Evolutionary conservation across 2,113 vertebrate species (phyloP).

Genomic region (Macaca nemestrina): DNA sequence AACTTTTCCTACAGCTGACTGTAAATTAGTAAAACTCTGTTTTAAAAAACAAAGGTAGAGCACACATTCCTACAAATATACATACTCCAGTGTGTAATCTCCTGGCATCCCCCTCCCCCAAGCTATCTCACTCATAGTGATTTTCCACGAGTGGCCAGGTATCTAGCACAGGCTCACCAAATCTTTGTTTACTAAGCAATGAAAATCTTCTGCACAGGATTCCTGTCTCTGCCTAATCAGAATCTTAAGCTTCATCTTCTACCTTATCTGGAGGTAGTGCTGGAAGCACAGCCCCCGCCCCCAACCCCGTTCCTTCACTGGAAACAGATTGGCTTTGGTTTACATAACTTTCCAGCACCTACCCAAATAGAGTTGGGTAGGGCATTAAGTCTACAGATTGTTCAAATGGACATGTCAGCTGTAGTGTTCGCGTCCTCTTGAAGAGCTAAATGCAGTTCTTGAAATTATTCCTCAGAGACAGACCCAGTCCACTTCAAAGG

Average conservation of each 20-base stretch:
- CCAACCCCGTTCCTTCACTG: neutral
- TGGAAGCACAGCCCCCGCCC: neutral
- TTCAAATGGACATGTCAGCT: slow-evolving; percentile 42
- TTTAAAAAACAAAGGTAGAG: neutral
- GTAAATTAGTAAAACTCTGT: neutral
- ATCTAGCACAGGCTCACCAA: neutral
- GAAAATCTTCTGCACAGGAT: neutral
- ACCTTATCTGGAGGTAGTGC: neutral
- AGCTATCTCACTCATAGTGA: neutral
- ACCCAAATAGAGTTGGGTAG: neutral
- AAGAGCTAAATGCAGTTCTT: slow-evolving; percentile 49
- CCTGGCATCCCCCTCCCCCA: neutral
- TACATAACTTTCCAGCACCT: slow-evolving; percentile 51
- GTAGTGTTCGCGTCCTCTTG: neutral
- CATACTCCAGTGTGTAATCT: neutral
- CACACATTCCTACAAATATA: neutral
- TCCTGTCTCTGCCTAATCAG: neutral
- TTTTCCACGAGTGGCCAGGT: neutral
- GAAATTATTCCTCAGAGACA: slow-evolving; percentile 25
- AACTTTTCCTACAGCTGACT: neutral
- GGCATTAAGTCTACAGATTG: neutral
- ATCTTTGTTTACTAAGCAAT: neutral
- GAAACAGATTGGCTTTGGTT: slow-evolving; percentile 6
- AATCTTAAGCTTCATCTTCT: neutral
- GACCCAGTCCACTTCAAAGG: slow-evolving; percentile 43